A percentile compares a stretch with the other conserved stretches of the same genome.
Evolutionary conservation across 2,888 invertebrate genomes (phyloP).

Genomic region (Willowsia nigromaculata): DNA sequence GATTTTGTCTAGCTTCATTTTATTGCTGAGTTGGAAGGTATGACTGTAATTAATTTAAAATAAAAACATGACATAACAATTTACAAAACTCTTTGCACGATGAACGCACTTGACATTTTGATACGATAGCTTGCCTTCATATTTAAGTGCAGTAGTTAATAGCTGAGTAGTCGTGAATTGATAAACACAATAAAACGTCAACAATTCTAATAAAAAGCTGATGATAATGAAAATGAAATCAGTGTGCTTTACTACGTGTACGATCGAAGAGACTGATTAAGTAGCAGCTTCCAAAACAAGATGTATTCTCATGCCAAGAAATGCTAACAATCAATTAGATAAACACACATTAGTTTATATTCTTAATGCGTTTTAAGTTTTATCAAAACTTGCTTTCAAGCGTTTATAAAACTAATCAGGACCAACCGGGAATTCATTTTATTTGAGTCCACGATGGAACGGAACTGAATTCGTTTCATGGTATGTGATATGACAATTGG

Average conservation of each 20-base stretch:
- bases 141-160: conserved; percentile 19
- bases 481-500: no score
- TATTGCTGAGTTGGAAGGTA: not conserved
- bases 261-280: no score
- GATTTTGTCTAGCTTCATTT: not conserved
- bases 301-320: not conserved
- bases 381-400: not conserved
- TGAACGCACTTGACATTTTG: conserved; percentile 15
- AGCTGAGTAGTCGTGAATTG: not conserved
- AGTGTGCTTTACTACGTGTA: no score
- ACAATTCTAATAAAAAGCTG: not conserved
- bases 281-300: not conserved
- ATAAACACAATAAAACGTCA: conserved; percentile 9
- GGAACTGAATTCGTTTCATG: no score
- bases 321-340: not conserved
- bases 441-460: no score
- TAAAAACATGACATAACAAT: not conserved
- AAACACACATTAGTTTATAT: no score
- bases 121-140: not conserved
- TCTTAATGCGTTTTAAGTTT: not conserved
- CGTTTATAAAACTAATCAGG: no score
- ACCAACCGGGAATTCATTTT: no score
- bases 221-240: conserved; percentile 10
- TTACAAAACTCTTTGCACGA: not conserved
- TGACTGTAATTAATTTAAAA: not conserved